phyloP scores from a whole-genome alignment of 2,797 vertebrate species.

The Melanotaenia trifasciata region DNA sequence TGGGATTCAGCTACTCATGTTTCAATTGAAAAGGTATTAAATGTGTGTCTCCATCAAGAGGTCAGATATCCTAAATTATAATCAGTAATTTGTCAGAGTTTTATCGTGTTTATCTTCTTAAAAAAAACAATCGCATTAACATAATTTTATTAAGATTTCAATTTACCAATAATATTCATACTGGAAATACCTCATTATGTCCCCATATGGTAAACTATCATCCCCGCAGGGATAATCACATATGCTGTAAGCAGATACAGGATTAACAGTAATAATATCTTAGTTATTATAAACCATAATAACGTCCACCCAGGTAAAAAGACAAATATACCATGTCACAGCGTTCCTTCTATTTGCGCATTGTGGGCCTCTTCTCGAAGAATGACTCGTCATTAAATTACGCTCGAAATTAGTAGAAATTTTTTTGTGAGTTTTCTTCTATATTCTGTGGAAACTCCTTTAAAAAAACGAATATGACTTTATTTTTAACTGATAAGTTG shows the following conservation, averaged over 20 bases:
- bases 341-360: too few relatives aligned
- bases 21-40: slow-evolving; percentile 11
- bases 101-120: not conserved
- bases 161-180: slow-evolving; percentile 13
- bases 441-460: not conserved
- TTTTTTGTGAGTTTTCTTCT: not conserved
- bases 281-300: not conserved
- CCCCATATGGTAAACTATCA: slow-evolving; percentile 10
- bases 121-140: too few relatives aligned
- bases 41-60: not conserved
- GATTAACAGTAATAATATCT: not conserved
- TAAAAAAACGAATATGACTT: not conserved
- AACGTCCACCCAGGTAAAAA: not conserved
- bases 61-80: not conserved
- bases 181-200: not conserved
- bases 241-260: not conserved
- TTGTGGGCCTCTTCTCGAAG: too few relatives aligned
- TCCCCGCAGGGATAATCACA: not conserved
- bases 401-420: not conserved
- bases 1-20: slow-evolving; percentile 15
- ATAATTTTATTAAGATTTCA: not conserved
- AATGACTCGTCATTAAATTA: not conserved
- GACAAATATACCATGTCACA: not conserved
- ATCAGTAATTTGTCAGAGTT: not conserved
- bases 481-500: not conserved